A percentile compares a stretch with the other conserved stretches of the same genome.
phyloP scores from a whole-genome alignment of 2,113 vertebrate genomes.

The Gadus macrocephalus region DNA sequence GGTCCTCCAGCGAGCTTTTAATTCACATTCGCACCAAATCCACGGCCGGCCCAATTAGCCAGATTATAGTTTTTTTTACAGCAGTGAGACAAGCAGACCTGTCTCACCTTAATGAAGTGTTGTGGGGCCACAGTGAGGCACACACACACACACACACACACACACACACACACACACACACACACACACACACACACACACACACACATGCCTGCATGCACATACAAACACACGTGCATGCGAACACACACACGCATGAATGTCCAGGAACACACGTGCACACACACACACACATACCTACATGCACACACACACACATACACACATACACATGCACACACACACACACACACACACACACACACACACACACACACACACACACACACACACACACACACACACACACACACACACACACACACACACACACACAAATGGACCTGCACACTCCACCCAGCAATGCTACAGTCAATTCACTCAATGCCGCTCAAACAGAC shows the following conservation, averaged over 20 bases:
- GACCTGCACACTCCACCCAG: too few species aligned
- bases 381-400: too few species aligned
- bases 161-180: background rate
- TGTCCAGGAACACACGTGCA: slow-evolving; percentile 5
- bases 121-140: slow-evolving; percentile 15
- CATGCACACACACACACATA: background rate
- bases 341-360: background rate
- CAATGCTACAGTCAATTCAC: too few species aligned
- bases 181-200: background rate
- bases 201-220: too few species aligned
- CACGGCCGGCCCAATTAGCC: slow-evolving; percentile 59
- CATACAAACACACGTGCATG: too few species aligned
- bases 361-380: too few species aligned
- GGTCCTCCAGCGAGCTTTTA: slow-evolving; percentile 52
- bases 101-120: slow-evolving; percentile 54
- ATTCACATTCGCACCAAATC: slow-evolving; percentile 44
- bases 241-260: background rate
- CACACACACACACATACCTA: background rate
- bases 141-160: background rate
- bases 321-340: too few species aligned
- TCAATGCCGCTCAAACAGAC: background rate
- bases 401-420: too few species aligned
- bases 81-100: slow-evolving; percentile 24
- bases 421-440: too few species aligned
- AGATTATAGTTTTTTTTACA: slow-evolving; percentile 57